phyloP scores from a whole-genome alignment of 2,888 invertebrate species.

The Andrena bucephala region DNA sequence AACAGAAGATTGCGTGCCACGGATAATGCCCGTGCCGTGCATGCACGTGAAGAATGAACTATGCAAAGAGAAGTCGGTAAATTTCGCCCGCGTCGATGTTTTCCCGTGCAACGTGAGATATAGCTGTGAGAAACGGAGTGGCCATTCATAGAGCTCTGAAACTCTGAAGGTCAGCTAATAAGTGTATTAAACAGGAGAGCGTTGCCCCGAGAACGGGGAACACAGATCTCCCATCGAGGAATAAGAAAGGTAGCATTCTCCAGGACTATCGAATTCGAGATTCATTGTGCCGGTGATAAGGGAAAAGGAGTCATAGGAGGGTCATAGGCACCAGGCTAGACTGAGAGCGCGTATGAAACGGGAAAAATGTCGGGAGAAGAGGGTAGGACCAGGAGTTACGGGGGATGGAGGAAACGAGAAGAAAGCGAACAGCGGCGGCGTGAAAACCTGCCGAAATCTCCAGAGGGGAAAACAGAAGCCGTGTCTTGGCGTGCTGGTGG shows the following conservation, averaged over 20 bases:
- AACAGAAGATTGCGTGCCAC: background rate
- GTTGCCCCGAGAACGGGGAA: background rate
- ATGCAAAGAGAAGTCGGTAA: background rate
- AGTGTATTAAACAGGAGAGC: background rate
- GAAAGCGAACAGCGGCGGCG: constrained; percentile 52
- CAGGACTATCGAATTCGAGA: constrained; percentile 15
- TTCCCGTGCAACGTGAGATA: background rate
- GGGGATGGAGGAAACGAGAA: constrained; percentile 32
- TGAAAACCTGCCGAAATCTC: constrained; percentile 72
- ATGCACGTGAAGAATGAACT: background rate
- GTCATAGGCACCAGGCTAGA: background rate
- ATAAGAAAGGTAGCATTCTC: background rate
- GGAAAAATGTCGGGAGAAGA: constrained; percentile 8
- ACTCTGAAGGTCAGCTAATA: background rate
- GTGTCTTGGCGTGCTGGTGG: constrained; percentile 58
- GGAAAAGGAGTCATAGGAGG: background rate
- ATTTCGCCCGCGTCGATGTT: background rate
- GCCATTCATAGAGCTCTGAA: background rate
- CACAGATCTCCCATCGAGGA: background rate
- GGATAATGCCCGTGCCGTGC: background rate
- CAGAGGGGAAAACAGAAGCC: constrained; percentile 69
- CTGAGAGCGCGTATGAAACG: background rate
- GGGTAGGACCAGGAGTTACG: background rate
- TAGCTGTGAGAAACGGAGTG: background rate
- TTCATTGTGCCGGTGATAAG: background rate